Evolutionary conservation across 2,888 invertebrate species (phyloP).

Genomic region (Octonoba sinensis): DNA sequence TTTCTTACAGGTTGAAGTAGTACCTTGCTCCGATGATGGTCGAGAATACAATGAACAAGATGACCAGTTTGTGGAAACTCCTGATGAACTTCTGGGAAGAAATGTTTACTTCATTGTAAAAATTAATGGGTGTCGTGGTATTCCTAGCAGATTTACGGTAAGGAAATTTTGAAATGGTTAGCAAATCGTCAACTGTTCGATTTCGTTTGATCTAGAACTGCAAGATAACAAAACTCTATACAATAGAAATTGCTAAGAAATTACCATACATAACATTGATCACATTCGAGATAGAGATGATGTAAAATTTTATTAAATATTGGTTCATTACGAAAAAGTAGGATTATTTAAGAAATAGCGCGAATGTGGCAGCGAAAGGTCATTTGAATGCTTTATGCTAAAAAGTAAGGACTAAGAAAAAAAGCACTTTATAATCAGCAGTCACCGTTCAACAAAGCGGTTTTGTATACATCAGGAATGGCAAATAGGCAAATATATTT

Average conservation of each 20-base stretch:
- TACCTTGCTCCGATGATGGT: slow-evolving; percentile 74
- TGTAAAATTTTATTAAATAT: too few species aligned
- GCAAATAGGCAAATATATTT: too few species aligned
- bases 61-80: slow-evolving; percentile 73
- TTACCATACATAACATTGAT: too few species aligned
- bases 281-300: too few species aligned
- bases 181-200: background rate
- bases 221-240: background rate
- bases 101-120: slow-evolving; percentile 74
- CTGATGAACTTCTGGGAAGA: slow-evolving; percentile 73
- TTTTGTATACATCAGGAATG: too few species aligned
- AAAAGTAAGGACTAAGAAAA: too few species aligned
- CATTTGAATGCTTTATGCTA: too few species aligned
- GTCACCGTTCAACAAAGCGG: too few species aligned
- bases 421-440: too few species aligned
- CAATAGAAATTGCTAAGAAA: background rate
- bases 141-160: slow-evolving; percentile 74
- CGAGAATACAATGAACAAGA: slow-evolving; percentile 73
- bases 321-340: too few species aligned
- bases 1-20: slow-evolving; percentile 71
- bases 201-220: background rate
- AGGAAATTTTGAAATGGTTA: slow-evolving; percentile 61
- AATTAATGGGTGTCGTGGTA: slow-evolving; percentile 72
- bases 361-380: too few species aligned
- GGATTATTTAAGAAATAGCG: too few species aligned